Evolutionary conservation across 1,140 invertebrate species (phyloP).

Genomic region (Coptotermes formosanus): DNA sequence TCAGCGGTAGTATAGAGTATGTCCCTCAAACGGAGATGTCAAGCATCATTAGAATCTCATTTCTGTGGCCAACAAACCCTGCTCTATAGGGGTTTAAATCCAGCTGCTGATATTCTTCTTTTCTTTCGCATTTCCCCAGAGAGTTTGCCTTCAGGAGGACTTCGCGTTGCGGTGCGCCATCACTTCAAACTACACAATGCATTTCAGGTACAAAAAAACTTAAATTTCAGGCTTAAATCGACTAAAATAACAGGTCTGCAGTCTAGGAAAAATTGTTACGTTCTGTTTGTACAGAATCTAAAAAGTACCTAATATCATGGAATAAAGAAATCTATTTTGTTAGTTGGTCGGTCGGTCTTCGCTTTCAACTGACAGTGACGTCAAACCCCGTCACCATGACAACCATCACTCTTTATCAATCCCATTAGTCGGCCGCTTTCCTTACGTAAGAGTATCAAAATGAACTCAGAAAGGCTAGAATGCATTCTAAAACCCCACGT

Average conservation of each 20-base stretch:
- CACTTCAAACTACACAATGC: neutral
- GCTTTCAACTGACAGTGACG: slow-evolving; percentile 9
- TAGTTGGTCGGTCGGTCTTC: neutral
- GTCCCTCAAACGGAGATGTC: neutral
- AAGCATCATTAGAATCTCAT: neutral
- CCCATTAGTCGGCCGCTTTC: neutral
- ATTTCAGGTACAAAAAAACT: neutral
- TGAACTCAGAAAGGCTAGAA: neutral
- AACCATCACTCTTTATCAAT: slow-evolving; percentile 3
- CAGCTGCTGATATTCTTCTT: neutral
- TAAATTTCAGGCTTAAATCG: neutral
- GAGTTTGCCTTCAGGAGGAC: neutral
- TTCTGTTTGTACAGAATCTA: neutral
- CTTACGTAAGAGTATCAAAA: neutral
- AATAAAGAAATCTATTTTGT: slow-evolving; percentile 7
- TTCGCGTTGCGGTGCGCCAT: neutral
- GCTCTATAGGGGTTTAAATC: neutral
- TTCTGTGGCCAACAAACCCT: neutral
- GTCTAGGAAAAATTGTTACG: neutral
- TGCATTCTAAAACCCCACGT: neutral
- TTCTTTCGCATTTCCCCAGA: neutral
- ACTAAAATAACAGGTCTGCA: neutral
- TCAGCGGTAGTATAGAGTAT: neutral
- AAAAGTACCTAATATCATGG: neutral
- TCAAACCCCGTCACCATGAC: neutral